These are phyloP conservation scores for Myotis pilosus DNA, from an alignment of 2,797 vertebrate genomes.

Conservation along the genomic window DNA sequence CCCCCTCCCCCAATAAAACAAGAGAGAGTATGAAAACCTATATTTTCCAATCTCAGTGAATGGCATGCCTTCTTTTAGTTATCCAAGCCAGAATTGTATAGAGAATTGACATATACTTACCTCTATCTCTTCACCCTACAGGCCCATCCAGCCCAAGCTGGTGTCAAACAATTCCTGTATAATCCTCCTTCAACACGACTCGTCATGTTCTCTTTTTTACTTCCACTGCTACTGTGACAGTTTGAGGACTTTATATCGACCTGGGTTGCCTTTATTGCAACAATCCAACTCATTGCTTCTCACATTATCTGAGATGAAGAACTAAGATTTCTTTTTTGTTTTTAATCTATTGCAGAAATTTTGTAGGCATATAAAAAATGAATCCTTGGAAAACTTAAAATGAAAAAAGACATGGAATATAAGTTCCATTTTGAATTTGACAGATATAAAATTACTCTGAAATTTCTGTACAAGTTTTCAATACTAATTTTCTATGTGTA, in stretches of 20 bases:
- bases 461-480: neutral
- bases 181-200: neutral
- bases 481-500: neutral
- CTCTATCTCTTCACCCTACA: neutral
- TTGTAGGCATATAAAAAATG: neutral
- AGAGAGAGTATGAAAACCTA: neutral
- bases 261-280: neutral
- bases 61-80: neutral
- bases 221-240: neutral
- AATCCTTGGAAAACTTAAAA: conserved; percentile 34
- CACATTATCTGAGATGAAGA: neutral
- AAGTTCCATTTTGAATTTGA: neutral
- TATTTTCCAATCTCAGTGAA: neutral
- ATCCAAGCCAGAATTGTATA: neutral
- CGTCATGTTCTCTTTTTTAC: neutral
- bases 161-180: neutral
- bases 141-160: neutral
- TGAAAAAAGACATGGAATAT: neutral
- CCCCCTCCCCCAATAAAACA: neutral
- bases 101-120: neutral
- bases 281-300: neutral
- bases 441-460: neutral
- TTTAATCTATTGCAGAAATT: conserved; percentile 33
- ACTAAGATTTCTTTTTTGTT: neutral
- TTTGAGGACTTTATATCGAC: neutral